Base-by-base conservation (phyloP, 2,797 vertebrate species). In the Poeciliopsis turneri region DNA sequence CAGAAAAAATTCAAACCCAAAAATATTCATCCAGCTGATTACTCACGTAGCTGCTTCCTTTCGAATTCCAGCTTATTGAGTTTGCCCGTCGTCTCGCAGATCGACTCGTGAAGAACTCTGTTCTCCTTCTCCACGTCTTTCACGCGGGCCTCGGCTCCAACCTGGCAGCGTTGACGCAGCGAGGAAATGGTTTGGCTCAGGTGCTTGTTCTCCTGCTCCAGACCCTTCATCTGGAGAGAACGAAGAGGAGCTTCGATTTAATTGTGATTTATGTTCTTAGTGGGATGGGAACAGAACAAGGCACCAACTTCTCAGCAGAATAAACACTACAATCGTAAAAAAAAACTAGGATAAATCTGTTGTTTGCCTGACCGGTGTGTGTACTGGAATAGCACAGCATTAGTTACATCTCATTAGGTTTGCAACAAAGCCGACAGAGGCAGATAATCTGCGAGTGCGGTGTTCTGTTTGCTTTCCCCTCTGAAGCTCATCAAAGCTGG, bases 91-190 rank as follows among this genome's bases (percentile, higher is more conserved):
- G 97, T 98, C 91, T 99, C 98, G 73, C 97, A 98, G 87, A 99
- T 97, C 75, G 98, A 98, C 82, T 99, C 98, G 2, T 99, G 98
- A 36, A 99, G 97, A 79, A 98, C 94, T 41, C 97, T 96, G 76
- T 99, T 99, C 90, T 99, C 98, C 86, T 98, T 98, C 89, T 99
- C 98, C 78, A 99, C 97, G 72, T 99, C 98, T 87, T 97, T 98
- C 79, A 98, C 97, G 39, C 98, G 97, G 0, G 98, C 98, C 92
- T 99, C 98, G 0, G 97, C 95, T 30, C 98, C 96, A 64, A 99
- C 97, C 92, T 99, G 97, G 25, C 96, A 97, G 25, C 98, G 97
- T 85, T 99, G 98, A 53, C 98, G 95, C 78, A 99, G 94, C 6
- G 97, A 97, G 11, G 96, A 81, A 78, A 99, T 94, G 0, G 98